Conservation (phyloP, 1,140 invertebrate species). For the Mylabris phalerata region DNA sequence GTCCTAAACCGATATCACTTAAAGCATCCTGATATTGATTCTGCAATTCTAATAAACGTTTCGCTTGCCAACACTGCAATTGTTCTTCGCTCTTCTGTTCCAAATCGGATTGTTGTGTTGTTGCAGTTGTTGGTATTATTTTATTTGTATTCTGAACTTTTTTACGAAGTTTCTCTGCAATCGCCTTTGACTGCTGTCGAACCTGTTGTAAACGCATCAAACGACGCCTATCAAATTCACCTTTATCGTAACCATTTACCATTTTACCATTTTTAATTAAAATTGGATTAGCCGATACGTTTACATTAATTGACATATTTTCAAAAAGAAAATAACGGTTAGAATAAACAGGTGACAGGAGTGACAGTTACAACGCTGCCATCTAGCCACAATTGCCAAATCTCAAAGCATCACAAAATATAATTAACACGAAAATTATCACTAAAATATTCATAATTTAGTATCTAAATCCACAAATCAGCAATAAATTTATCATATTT, state of each 20-base stretch:
- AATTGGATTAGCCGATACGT: conserved; percentile 46
- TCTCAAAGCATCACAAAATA: neutral
- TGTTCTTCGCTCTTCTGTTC: conserved; percentile 42
- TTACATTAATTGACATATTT: conserved; percentile 50
- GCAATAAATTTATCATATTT: no score
- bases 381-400: neutral
- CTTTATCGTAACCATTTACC: conserved; percentile 44
- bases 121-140: conserved; percentile 38
- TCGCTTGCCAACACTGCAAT: conserved; percentile 41
- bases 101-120: conserved; percentile 41
- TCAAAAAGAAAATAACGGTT: conserved; percentile 6
- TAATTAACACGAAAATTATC: neutral
- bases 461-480: neutral
- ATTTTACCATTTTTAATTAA: conserved; percentile 43
- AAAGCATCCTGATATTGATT: conserved; percentile 46
- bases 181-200: conserved; percentile 49
- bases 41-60: conserved; percentile 44
- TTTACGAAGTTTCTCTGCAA: conserved; percentile 45
- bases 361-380: neutral
- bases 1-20: conserved; percentile 46
- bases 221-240: conserved; percentile 46
- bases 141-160: conserved; percentile 41
- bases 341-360: no score
- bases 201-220: conserved; percentile 51
- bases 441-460: neutral